These are phyloP conservation scores for Labeo catla DNA, from an alignment of 2,113 vertebrate genomes.

Conservation along the genomic window DNA sequence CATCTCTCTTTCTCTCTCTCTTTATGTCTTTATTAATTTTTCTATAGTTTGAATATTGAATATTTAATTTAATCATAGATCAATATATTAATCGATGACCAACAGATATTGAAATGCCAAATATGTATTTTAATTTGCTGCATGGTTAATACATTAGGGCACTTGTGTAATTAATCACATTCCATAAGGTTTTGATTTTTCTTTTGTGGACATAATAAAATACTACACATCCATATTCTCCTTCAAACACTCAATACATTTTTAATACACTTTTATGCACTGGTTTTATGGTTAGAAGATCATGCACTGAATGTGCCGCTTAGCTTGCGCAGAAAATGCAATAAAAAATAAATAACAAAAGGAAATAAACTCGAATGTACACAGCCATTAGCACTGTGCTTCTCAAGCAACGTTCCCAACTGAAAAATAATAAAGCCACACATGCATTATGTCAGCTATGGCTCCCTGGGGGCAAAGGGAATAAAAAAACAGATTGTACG, in stretches of 20 bases:
- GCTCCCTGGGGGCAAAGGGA: background rate
- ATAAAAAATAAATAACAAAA: background rate
- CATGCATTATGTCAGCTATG: constrained; percentile 8
- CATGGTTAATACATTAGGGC: background rate
- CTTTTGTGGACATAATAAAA: background rate
- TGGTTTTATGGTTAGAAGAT: background rate
- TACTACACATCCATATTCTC: background rate
- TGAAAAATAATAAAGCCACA: constrained; percentile 21
- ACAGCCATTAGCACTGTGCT: constrained; percentile 15
- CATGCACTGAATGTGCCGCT: too few relatives aligned
- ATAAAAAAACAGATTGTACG: constrained; percentile 26
- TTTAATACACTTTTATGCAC: background rate
- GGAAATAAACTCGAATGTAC: background rate
- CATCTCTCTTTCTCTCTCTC: background rate
- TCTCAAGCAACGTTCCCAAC: constrained; percentile 26
- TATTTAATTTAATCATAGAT: background rate
- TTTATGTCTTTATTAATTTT: background rate
- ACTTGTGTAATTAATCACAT: background rate
- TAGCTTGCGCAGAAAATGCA: constrained; percentile 1
- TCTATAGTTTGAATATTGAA: background rate
- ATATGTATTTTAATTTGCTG: background rate
- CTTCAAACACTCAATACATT: background rate
- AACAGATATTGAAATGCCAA: background rate
- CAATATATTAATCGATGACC: background rate
- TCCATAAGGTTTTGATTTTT: background rate